These are phyloP conservation scores for Clarias laeviceps DNA, from an alignment of 2,797 vertebrate genomes.

Conservation along the genomic window DNA sequence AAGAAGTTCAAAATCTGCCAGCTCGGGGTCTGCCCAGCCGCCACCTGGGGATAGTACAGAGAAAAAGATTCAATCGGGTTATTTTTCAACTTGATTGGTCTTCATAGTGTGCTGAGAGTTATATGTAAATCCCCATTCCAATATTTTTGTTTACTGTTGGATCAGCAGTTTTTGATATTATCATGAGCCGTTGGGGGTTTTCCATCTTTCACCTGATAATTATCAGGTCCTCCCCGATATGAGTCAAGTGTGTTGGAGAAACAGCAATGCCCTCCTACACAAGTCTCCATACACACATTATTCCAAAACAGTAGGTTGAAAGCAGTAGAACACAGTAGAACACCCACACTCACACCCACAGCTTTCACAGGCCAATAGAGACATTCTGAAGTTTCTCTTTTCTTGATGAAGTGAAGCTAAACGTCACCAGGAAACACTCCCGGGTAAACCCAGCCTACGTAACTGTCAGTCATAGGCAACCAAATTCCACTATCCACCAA, in stretches of 20 bases:
- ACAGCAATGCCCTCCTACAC: constrained; percentile 9
- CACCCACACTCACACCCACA: not conserved
- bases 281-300: constrained; percentile 10
- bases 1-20: constrained; percentile 90
- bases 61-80: not conserved
- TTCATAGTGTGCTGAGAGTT: not conserved
- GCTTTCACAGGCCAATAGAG: not conserved
- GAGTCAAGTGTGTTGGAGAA: constrained; percentile 19
- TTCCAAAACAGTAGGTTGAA: not conserved
- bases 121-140: not conserved
- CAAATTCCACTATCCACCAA: constrained; percentile 11
- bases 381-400: not conserved
- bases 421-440: not conserved
- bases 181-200: not conserved
- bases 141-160: not conserved
- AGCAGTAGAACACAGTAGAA: not conserved
- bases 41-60: constrained; percentile 64
- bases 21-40: constrained; percentile 75
- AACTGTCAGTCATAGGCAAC: constrained; percentile 51
- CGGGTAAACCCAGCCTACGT: constrained; percentile 11
- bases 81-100: not conserved
- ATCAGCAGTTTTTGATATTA: not conserved
- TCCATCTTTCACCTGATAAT: not conserved
- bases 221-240: not conserved
- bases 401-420: not conserved